Percentiles rank a stretch among this genome's conserved stretches.
phyloP scores from a whole-genome alignment of 2,797 vertebrate species.

The Anabas testudineus region DNA sequence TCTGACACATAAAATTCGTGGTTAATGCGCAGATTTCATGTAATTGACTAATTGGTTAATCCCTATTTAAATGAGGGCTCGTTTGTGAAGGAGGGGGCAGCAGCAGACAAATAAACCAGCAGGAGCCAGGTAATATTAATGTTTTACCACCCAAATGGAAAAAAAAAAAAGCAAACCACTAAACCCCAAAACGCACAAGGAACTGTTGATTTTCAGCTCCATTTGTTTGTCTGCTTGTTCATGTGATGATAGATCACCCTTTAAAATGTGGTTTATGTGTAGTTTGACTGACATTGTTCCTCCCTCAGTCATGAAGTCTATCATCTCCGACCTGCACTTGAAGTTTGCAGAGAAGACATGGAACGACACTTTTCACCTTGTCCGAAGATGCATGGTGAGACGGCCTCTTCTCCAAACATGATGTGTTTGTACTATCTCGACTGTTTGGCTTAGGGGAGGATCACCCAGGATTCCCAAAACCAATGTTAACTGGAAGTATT shows the following conservation, averaged over 20 bases:
- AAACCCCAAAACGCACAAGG: not conserved
- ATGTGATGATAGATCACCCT: too few species aligned
- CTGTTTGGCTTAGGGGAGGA: not conserved
- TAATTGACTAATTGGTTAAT: slow-evolving; percentile 62
- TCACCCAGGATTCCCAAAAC: not conserved
- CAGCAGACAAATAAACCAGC: not conserved
- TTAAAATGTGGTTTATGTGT: too few species aligned
- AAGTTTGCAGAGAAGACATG: slow-evolving; percentile 88
- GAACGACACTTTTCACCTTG: slow-evolving; percentile 88
- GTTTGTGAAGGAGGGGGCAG: slow-evolving; percentile 12
- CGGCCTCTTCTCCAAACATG: not conserved
- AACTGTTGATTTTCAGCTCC: not conserved
- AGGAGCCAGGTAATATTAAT: slow-evolving; percentile 33
- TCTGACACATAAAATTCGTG: too few species aligned
- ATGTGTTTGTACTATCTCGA: not conserved
- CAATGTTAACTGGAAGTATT: not conserved
- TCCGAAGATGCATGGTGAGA: slow-evolving; percentile 89
- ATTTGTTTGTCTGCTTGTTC: not conserved
- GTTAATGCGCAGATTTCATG: not conserved
- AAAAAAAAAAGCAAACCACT: too few species aligned
- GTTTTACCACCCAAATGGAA: too few species aligned
- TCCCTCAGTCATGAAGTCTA: slow-evolving; percentile 47
- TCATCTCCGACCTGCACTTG: slow-evolving; percentile 76
- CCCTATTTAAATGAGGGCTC: slow-evolving; percentile 38
- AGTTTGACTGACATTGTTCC: not conserved